These are phyloP conservation scores for Pseudomugil tenellus DNA, from an alignment of 2,797 vertebrate genomes.

Conservation along the genomic window DNA sequence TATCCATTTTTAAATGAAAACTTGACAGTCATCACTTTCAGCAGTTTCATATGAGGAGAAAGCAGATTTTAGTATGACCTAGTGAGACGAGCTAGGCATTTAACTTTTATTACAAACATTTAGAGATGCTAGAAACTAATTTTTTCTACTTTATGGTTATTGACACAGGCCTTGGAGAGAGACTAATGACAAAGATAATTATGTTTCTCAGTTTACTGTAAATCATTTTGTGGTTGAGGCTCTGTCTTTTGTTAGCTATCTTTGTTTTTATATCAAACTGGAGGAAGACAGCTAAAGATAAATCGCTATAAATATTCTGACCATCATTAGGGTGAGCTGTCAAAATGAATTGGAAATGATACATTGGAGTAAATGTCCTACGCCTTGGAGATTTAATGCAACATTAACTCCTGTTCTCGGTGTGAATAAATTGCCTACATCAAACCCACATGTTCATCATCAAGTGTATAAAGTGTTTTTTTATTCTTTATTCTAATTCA, in stretches of 20 bases:
- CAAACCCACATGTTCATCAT: too few species aligned
- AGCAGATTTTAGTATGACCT: slow-evolving; percentile 35
- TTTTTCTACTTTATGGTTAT: slow-evolving; percentile 15
- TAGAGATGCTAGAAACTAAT: slow-evolving; percentile 35
- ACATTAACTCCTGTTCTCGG: slow-evolving; percentile 19
- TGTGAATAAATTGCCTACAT: slow-evolving; percentile 16
- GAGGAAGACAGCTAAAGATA: slow-evolving; percentile 7
- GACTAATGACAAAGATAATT: too few species aligned
- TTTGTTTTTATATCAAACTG: slow-evolving; percentile 7
- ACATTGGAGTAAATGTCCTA: slow-evolving; percentile 16
- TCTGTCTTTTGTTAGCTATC: background rate
- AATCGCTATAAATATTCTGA: background rate
- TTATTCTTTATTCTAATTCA: too few species aligned
- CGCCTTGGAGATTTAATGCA: slow-evolving; percentile 25
- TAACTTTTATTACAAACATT: slow-evolving; percentile 29
- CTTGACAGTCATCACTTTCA: slow-evolving; percentile 7
- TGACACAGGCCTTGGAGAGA: background rate
- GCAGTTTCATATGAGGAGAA: slow-evolving; percentile 17
- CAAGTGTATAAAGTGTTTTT: too few species aligned
- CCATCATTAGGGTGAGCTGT: slow-evolving; percentile 18
- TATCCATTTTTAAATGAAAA: slow-evolving; percentile 18
- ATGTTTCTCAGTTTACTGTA: slow-evolving; percentile 7
- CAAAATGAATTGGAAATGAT: slow-evolving; percentile 21
- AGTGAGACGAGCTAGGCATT: slow-evolving; percentile 5
- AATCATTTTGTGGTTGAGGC: background rate